Percentiles rank a stretch among this genome's conserved stretches.
Conservation (phyloP, 2,888 invertebrate genomes). For the Lycophotia porphyrea region DNA sequence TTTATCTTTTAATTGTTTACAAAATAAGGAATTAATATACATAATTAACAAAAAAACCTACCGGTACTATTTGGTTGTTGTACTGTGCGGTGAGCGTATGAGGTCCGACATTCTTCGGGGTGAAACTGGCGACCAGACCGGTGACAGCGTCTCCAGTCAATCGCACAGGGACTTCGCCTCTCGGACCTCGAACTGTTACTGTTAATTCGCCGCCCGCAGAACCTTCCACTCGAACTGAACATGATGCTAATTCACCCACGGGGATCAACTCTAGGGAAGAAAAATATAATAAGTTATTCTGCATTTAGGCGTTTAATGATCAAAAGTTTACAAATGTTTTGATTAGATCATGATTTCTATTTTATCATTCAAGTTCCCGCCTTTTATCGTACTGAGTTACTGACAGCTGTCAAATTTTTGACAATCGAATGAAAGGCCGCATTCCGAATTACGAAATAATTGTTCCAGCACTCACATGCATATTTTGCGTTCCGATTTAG, state of each 20-base stretch:
- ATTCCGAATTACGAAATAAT: too few relatives aligned
- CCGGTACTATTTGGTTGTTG: constrained; percentile 95
- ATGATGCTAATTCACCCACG: constrained; percentile 92
- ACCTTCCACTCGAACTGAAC: constrained; percentile 88
- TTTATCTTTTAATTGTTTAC: not conserved
- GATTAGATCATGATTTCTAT: not conserved
- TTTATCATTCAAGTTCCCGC: constrained; percentile 44
- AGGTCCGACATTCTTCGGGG: constrained; percentile 97
- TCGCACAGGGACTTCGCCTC: constrained; percentile 96
- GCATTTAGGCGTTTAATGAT: too few relatives aligned
- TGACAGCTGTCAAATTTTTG: constrained; percentile 12
- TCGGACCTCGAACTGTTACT: constrained; percentile 96
- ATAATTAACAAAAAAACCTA: constrained; percentile 56
- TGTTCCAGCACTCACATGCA: too few relatives aligned
- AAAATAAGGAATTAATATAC: not conserved
- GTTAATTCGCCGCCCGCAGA: constrained; percentile 95
- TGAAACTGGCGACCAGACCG: constrained; percentile 97
- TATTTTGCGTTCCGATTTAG: too few relatives aligned
- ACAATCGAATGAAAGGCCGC: not conserved
- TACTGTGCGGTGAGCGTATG: constrained; percentile 97
- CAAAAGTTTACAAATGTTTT: not conserved
- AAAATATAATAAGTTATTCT: not conserved
- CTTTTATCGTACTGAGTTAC: not conserved
- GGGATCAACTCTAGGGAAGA: constrained; percentile 93
- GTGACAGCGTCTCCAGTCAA: constrained; percentile 96